Percentiles rank a stretch among this genome's conserved stretches.
These are phyloP conservation scores for Myrmecobius fasciatus DNA, from an alignment of 2,113 vertebrate species.

Conservation along the genomic window DNA sequence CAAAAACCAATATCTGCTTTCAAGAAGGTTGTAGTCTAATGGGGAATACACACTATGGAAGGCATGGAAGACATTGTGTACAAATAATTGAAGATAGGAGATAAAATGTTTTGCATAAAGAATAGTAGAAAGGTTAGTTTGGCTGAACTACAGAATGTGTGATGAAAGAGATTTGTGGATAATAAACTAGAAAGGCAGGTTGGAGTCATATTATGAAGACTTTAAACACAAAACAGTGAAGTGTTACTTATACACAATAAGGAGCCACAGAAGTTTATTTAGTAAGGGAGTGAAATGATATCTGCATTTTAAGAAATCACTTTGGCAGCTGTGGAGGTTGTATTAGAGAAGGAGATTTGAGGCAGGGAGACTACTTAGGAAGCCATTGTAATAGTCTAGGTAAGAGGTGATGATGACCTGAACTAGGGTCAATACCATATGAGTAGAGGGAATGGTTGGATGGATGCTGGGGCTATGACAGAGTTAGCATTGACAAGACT, in stretches of 20 bases:
- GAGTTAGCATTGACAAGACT: too few relatives aligned
- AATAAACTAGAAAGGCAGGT: not conserved
- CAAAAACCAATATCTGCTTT: not conserved
- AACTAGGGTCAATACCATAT: too few relatives aligned
- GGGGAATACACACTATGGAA: not conserved
- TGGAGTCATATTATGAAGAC: not conserved
- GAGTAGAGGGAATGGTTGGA: too few relatives aligned
- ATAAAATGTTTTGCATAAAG: not conserved
- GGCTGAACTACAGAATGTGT: not conserved
- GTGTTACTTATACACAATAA: not conserved
- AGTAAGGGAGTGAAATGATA: not conserved
- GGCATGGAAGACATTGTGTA: not conserved
- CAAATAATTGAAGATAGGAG: not conserved
- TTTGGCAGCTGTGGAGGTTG: not conserved
- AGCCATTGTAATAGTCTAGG: not conserved
- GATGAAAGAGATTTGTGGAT: not conserved
- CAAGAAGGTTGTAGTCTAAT: not conserved
- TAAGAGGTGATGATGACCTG: not conserved
- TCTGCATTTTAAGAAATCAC: not conserved
- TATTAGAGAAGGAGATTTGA: not conserved
- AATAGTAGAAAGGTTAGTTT: not conserved
- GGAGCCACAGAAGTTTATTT: not conserved
- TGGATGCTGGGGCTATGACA: too few relatives aligned
- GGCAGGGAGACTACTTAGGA: not conserved
- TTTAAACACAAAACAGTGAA: not conserved